Percentiles rank a stretch among this genome's conserved stretches.
These are phyloP conservation scores for Drosophila mojavensis DNA, from an alignment of 1,140 invertebrate genomes.

Conservation along the genomic window DNA sequence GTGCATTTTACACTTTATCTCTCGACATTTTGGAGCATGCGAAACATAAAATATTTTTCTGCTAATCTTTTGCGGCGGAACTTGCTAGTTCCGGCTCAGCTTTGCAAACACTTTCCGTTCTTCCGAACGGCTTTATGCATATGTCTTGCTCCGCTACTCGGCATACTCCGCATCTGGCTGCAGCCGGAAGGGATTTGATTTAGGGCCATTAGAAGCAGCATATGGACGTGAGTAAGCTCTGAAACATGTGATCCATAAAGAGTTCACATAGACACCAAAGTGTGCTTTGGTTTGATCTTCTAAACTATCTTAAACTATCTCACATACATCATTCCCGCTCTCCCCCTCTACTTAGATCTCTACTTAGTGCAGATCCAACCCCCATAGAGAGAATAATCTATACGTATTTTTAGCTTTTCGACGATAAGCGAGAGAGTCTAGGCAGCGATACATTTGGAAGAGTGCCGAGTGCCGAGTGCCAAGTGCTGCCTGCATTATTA, in stretches of 20 bases:
- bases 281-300: not conserved
- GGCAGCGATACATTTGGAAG: constrained; percentile 48
- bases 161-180: constrained; percentile 27
- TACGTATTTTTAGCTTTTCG: constrained; percentile 48
- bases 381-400: constrained; percentile 19
- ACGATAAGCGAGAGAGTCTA: constrained; percentile 47
- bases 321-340: not conserved
- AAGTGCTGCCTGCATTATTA: constrained; percentile 70
- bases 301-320: not conserved
- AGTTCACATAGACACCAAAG: not conserved
- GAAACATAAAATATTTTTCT: constrained; percentile 69
- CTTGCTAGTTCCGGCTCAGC: constrained; percentile 64
- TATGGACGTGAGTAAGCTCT: not conserved
- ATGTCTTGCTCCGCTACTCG: constrained; percentile 58
- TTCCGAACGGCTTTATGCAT: constrained; percentile 37
- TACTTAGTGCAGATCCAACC: not conserved
- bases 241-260: not conserved
- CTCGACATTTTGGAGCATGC: constrained; percentile 48
- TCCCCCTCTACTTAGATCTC: not conserved
- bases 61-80: constrained; percentile 73
- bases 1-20: constrained; percentile 47
- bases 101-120: constrained; percentile 69
- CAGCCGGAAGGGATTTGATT: constrained; percentile 25
- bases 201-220: not conserved
- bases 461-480: constrained; percentile 41